Evolutionary conservation across 2,113 vertebrate species (phyloP).

Genomic region (Gallinago jamesoni): DNA sequence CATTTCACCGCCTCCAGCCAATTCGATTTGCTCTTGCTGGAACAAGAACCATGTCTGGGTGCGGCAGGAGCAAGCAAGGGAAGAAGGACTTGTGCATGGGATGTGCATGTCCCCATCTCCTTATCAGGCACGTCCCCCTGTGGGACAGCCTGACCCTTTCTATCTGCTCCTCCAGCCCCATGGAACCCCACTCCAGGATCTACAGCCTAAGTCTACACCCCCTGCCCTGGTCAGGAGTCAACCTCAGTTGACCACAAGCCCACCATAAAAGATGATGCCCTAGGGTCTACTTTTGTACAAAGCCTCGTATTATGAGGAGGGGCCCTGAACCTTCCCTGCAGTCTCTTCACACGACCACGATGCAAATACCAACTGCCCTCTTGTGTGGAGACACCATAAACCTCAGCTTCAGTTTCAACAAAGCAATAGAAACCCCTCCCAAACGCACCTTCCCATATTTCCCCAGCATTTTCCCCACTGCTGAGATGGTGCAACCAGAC

Average conservation of each 20-base stretch:
- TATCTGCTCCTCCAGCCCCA: neutral
- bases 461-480: neutral
- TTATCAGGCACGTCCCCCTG: neutral
- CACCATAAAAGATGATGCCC: neutral
- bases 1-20: neutral
- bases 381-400: neutral
- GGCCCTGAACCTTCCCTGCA: neutral
- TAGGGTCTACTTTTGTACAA: neutral
- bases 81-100: neutral
- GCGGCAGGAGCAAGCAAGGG: accelerated
- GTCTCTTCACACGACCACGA: neutral
- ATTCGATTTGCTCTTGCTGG: accelerated
- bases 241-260: neutral
- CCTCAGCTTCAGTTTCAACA: neutral
- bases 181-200: neutral
- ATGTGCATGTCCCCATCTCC: neutral
- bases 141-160: neutral
- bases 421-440: neutral
- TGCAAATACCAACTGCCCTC: neutral
- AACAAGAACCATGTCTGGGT: accelerated
- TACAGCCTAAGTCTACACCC: neutral
- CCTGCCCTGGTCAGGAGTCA: neutral
- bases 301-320: neutral
- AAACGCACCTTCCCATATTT: neutral
- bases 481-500: neutral